Percentiles rank a stretch among this genome's conserved stretches.
Conservation (phyloP, 2,797 vertebrate species). For the Esox lucius region DNA sequence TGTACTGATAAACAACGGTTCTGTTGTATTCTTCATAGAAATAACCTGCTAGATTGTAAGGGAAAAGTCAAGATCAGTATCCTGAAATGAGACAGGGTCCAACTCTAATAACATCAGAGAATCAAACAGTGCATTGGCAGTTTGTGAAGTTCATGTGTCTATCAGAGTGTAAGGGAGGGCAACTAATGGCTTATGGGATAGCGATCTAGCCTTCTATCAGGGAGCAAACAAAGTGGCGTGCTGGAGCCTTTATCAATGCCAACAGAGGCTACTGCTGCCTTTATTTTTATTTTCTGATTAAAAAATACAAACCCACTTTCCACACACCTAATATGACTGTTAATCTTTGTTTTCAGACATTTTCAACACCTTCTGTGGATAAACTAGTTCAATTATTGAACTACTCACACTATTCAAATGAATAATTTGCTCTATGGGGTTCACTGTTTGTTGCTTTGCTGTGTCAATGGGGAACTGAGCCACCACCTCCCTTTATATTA, state of each 20-base stretch:
- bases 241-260: background rate
- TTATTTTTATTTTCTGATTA: background rate
- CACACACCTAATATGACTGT: background rate
- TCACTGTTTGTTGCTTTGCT: background rate
- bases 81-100: background rate
- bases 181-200: background rate
- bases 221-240: background rate
- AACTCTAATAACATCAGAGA: background rate
- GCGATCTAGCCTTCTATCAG: background rate
- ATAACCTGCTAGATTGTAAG: background rate
- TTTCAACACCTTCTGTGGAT: conserved; percentile 13
- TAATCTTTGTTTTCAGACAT: conserved; percentile 2
- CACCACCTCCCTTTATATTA: background rate
- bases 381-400: background rate
- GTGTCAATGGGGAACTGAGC: background rate
- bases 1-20: background rate
- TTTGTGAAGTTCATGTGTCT: background rate
- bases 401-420: background rate
- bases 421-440: background rate
- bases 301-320: background rate
- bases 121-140: background rate
- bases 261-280: background rate
- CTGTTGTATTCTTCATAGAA: background rate
- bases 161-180: background rate
- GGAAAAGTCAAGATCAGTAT: background rate